Evolutionary conservation across 1,140 invertebrate species (phyloP).

Genomic region (Cyrtorhinus lividipennis): DNA sequence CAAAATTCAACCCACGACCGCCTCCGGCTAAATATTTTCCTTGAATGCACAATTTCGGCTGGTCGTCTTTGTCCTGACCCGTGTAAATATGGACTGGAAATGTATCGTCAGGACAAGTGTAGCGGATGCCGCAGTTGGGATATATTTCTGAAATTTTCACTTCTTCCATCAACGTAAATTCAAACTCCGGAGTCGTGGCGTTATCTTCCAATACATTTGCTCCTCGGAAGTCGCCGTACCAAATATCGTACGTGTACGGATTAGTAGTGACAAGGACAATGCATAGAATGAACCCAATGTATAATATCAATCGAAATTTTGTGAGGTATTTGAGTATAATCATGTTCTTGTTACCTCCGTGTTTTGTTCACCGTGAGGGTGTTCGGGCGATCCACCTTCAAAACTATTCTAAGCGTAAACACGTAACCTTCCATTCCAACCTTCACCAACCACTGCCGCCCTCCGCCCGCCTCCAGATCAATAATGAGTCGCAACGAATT

Average conservation of each 20-base stretch:
- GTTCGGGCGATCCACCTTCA: too few relatives aligned
- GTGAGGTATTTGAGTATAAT: conserved; percentile 10
- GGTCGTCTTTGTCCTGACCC: conserved; percentile 32
- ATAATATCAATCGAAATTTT: conserved; percentile 22
- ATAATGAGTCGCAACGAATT: too few relatives aligned
- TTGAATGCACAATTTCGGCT: conserved; percentile 35
- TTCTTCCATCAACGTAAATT: conserved; percentile 3
- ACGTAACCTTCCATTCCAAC: too few relatives aligned
- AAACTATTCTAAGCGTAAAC: too few relatives aligned
- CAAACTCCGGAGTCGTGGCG: not conserved
- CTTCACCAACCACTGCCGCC: too few relatives aligned
- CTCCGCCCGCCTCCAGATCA: too few relatives aligned
- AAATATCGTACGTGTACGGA: not conserved
- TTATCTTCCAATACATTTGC: not conserved
- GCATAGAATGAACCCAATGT: conserved; percentile 12
- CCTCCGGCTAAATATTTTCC: conserved; percentile 31
- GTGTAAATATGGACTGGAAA: conserved; percentile 36
- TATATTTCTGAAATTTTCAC: conserved; percentile 27
- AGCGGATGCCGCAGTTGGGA: conserved; percentile 34
- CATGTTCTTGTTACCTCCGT: not conserved
- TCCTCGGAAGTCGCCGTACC: not conserved
- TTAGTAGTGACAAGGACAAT: conserved; percentile 10
- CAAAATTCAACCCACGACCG: conserved; percentile 27
- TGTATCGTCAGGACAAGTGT: conserved; percentile 28
- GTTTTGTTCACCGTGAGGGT: too few relatives aligned